phyloP scores from a whole-genome alignment of 2,113 vertebrate species.

The Suricata suricatta region DNA sequence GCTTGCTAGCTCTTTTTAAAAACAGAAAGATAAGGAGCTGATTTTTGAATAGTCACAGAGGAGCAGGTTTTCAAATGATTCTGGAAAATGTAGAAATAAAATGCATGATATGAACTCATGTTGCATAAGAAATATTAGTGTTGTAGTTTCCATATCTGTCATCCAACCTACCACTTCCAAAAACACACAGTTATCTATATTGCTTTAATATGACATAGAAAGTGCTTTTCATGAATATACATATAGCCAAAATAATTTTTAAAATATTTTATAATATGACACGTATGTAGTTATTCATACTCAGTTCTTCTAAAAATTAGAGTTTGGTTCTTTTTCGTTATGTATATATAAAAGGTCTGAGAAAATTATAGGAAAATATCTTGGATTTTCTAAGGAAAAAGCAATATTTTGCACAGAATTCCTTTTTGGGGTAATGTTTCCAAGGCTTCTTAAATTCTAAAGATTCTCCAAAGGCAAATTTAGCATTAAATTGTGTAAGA shows the following conservation, averaged over 20 bases:
- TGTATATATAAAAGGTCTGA: not conserved
- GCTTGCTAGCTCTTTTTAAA: not conserved
- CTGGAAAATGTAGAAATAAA: slow-evolving; percentile 25
- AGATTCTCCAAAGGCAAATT: slow-evolving; percentile 53
- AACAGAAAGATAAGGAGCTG: not conserved
- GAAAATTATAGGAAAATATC: slow-evolving; percentile 22
- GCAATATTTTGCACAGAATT: slow-evolving; percentile 26
- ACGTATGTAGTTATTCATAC: not conserved
- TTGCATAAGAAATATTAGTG: not conserved
- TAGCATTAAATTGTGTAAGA: not conserved
- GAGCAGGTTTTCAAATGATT: not conserved
- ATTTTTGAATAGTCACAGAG: not conserved
- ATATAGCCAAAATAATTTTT: not conserved
- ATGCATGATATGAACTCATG: not conserved
- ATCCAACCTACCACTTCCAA: not conserved
- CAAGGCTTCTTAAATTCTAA: slow-evolving; percentile 54
- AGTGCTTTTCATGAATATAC: not conserved
- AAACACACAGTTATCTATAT: not conserved
- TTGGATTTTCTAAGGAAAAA: not conserved
- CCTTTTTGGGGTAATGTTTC: not conserved
- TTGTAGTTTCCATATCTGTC: not conserved
- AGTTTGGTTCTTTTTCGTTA: not conserved
- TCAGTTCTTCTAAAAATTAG: not conserved
- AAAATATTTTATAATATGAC: not conserved
- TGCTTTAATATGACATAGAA: not conserved